phyloP scores from a whole-genome alignment of 2,113 vertebrate species.

The Galemys pyrenaicus region DNA sequence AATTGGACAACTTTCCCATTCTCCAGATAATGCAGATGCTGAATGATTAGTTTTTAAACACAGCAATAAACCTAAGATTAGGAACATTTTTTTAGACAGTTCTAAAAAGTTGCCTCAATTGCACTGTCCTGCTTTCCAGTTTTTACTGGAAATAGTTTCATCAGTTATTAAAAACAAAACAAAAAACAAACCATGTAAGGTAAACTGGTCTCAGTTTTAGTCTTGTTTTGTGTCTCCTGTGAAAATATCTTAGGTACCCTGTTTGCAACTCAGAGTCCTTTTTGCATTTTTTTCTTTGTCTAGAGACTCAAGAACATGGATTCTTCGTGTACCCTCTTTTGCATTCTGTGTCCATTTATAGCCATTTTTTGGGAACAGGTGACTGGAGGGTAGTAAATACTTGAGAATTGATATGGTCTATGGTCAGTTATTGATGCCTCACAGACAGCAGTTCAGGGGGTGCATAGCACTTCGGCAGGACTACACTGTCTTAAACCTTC shows the following conservation, averaged over 20 bases:
- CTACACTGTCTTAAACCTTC: neutral
- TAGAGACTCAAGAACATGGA: neutral
- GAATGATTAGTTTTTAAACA: neutral
- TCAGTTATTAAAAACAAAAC: neutral
- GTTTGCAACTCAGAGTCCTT: neutral
- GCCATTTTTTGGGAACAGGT: neutral
- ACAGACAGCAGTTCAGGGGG: neutral
- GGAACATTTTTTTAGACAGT: neutral
- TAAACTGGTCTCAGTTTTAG: neutral
- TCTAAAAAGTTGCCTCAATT: neutral
- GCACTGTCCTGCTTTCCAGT: neutral
- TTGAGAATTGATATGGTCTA: neutral
- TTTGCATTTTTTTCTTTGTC: neutral
- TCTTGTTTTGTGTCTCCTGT: neutral
- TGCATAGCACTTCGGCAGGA: neutral
- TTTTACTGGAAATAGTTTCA: neutral
- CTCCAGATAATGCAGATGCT: neutral
- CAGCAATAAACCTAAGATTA: neutral
- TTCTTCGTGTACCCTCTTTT: slow-evolving; percentile 32
- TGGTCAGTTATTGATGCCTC: neutral
- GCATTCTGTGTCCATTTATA: neutral
- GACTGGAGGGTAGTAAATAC: neutral
- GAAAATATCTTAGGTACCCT: neutral
- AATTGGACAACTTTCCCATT: neutral
- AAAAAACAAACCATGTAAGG: neutral